A percentile compares a stretch with the other conserved stretches of the same genome.
Conservation (phyloP, 2,113 vertebrate genomes). For the Hymenochirus boettgeri region DNA sequence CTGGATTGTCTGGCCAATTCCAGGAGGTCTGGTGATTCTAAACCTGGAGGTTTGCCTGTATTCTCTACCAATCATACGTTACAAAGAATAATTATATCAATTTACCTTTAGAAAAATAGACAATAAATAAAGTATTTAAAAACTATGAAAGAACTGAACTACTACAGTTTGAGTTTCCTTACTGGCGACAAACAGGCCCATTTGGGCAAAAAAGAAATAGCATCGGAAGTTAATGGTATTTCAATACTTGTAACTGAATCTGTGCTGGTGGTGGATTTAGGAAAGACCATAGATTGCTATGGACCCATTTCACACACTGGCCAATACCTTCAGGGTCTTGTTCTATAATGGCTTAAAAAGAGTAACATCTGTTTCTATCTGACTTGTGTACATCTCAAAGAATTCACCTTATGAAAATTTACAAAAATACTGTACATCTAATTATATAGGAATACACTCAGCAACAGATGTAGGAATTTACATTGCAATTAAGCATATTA, state of each 20-base stretch:
- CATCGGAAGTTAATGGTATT: slow-evolving; percentile 16
- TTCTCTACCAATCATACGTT: no score
- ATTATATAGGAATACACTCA: slow-evolving; percentile 49
- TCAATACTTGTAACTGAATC: not conserved
- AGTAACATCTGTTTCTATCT: slow-evolving; percentile 48
- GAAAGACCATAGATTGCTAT: slow-evolving; percentile 14
- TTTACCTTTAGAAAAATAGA: no score
- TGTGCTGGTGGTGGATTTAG: slow-evolving; percentile 5
- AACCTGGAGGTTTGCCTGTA: no score
- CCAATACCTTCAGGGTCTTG: slow-evolving; percentile 44
- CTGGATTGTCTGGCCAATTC: no score
- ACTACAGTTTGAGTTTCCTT: not conserved
- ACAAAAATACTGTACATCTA: slow-evolving; percentile 60
- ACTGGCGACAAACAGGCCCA: not conserved
- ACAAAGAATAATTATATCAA: no score
- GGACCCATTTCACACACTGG: slow-evolving; percentile 4
- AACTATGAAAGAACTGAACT: no score
- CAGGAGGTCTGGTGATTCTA: no score
- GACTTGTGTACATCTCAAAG: slow-evolving; percentile 66
- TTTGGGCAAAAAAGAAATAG: slow-evolving; percentile 26
- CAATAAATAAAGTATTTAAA: no score
- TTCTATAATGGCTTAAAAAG: slow-evolving; percentile 53
- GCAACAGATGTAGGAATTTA: slow-evolving; percentile 44
- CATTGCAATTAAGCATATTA: slow-evolving; percentile 32
- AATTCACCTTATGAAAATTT: slow-evolving; percentile 47